These are phyloP conservation scores for Pilophorus perplexus DNA, from an alignment of 2,888 invertebrate species.

Conservation along the genomic window DNA sequence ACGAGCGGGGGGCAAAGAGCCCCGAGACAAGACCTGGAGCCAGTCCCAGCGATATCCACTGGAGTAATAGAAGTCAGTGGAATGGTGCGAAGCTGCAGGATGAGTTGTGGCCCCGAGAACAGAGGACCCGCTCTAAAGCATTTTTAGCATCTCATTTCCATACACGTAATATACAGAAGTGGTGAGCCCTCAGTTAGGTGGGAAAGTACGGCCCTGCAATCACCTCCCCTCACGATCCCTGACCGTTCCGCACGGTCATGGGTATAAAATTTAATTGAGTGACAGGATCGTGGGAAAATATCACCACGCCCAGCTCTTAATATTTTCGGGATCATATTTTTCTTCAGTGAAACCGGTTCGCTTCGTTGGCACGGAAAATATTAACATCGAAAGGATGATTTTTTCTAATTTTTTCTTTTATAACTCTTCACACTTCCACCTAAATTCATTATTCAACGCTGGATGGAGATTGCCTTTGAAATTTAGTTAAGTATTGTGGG, in stretches of 20 bases:
- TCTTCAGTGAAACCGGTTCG: background rate
- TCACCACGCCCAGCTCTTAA: background rate
- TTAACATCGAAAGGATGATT: too few species aligned
- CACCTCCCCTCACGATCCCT: too few species aligned
- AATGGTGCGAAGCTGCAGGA: too few species aligned
- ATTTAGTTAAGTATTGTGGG: too few species aligned
- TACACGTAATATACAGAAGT: background rate
- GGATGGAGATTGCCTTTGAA: too few species aligned
- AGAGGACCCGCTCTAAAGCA: background rate
- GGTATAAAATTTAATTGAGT: slow-evolving; percentile 14
- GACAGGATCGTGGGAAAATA: slow-evolving; percentile 6
- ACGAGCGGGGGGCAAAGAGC: slow-evolving; percentile 15
- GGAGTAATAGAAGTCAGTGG: too few species aligned
- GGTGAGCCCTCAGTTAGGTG: background rate
- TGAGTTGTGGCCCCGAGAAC: too few species aligned
- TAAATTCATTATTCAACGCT: too few species aligned
- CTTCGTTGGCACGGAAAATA: too few species aligned
- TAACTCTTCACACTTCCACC: too few species aligned
- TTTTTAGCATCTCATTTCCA: slow-evolving; percentile 22
- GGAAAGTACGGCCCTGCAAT: too few species aligned
- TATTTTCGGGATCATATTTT: background rate
- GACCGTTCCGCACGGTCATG: background rate
- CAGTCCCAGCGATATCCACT: background rate
- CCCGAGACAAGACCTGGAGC: background rate
- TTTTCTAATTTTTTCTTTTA: too few species aligned